Conservation (phyloP, 2,888 invertebrate species). For the Agriotes lineatus region DNA sequence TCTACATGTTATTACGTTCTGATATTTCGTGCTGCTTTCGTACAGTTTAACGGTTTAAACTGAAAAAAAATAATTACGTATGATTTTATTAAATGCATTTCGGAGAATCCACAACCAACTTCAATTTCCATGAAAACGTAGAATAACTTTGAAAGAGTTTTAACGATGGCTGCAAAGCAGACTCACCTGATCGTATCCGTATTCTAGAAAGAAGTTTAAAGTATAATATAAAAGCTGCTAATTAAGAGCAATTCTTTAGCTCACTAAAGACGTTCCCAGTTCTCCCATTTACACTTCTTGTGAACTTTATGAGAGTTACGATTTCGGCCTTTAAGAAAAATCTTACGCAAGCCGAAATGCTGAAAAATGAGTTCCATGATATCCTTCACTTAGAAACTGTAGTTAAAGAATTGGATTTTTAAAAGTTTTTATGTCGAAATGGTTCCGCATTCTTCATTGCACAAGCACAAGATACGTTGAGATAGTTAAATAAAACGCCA, state of each 20-base stretch:
- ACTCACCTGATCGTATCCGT: neutral
- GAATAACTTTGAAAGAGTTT: neutral
- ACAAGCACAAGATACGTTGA: too few relatives aligned
- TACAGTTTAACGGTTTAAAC: too few relatives aligned
- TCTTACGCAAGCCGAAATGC: conserved; percentile 11
- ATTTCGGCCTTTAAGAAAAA: conserved; percentile 18
- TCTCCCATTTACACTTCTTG: conserved; percentile 8
- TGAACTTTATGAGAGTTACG: conserved; percentile 20
- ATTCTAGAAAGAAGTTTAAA: conserved; percentile 4
- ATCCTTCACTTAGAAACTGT: neutral
- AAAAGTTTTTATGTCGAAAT: conserved; percentile 3
- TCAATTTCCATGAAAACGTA: neutral
- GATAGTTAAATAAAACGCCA: too few relatives aligned
- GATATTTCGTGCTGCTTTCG: too few relatives aligned
- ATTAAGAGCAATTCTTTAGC: conserved; percentile 17
- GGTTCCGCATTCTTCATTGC: too few relatives aligned
- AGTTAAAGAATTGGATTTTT: conserved; percentile 14
- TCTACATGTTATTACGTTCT: too few relatives aligned
- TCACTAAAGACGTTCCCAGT: conserved; percentile 11
- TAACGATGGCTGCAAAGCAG: neutral
- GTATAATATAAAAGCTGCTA: conserved; percentile 7
- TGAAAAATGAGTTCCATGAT: neutral
- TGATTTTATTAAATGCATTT: too few relatives aligned
- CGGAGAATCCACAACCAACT: neutral
- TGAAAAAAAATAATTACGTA: too few relatives aligned